phyloP scores from a whole-genome alignment of 2,888 invertebrate genomes.

The Tanytarsus gracilentus region DNA sequence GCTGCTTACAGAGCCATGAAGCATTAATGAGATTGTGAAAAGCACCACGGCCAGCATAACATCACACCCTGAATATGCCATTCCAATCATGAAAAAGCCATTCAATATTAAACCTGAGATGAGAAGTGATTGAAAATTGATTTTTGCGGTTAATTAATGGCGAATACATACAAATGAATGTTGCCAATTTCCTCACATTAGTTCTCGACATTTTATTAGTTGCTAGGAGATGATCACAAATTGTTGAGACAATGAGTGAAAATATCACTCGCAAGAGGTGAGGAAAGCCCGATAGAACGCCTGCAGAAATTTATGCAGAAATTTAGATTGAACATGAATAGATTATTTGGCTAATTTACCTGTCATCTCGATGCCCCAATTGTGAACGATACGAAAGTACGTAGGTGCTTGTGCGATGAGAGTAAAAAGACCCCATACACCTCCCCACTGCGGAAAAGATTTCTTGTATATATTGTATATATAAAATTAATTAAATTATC shows the following conservation, averaged over 20 bases:
- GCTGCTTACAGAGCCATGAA: conserved; percentile 58
- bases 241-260: conserved; percentile 48
- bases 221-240: conserved; percentile 51
- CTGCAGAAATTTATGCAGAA: conserved; percentile 33
- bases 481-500: conserved; percentile 32
- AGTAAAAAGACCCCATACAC: conserved; percentile 49
- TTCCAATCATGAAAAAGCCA: conserved; percentile 50
- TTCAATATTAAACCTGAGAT: conserved; percentile 48
- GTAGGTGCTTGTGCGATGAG: conserved; percentile 63
- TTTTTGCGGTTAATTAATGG: too few species aligned
- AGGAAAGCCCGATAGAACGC: conserved; percentile 55
- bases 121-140: neutral
- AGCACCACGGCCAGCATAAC: conserved; percentile 50
- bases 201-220: conserved; percentile 50
- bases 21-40: conserved; percentile 52
- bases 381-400: conserved; percentile 59
- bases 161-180: conserved; percentile 49
- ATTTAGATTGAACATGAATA: neutral
- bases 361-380: conserved; percentile 53
- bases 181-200: conserved; percentile 56
- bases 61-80: conserved; percentile 57
- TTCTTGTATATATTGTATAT: neutral
- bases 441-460: conserved; percentile 10
- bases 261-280: conserved; percentile 52
- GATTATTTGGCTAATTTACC: neutral